Conservation (phyloP, 2,113 vertebrate species). For the Lepisosteus osseus region DNA sequence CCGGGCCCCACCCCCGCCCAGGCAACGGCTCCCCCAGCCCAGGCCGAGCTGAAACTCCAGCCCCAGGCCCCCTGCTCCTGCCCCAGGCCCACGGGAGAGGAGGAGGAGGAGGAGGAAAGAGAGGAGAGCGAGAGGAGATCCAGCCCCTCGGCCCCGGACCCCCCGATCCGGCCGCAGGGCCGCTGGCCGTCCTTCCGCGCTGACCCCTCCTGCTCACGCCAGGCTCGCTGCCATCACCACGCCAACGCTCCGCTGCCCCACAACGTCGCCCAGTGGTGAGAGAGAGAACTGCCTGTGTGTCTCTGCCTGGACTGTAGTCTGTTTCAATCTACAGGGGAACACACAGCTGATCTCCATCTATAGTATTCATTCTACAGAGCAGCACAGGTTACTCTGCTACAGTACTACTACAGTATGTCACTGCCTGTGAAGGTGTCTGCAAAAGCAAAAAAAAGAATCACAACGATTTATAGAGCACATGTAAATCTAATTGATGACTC, state of each 20-base stretch:
- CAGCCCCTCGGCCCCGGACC: not conserved
- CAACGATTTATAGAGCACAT: too few species aligned
- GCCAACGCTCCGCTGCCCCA: not conserved
- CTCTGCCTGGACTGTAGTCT: too few species aligned
- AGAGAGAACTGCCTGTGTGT: not conserved
- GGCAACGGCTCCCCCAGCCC: not conserved
- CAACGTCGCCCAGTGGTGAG: constrained; percentile 28
- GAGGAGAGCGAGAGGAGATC: constrained; percentile 25
- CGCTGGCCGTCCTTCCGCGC: constrained; percentile 60
- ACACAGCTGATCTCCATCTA: too few species aligned
- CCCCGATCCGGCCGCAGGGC: not conserved
- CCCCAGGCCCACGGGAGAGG: not conserved
- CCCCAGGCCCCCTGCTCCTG: not conserved
- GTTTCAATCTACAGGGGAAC: too few species aligned
- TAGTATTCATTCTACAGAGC: too few species aligned
- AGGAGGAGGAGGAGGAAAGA: constrained; percentile 5
- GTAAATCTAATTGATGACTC: too few species aligned
- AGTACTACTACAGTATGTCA: too few species aligned
- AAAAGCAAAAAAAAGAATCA: too few species aligned
- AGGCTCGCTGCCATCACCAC: constrained; percentile 54
- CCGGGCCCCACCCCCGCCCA: not conserved
- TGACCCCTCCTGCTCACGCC: constrained; percentile 50
- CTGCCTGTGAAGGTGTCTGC: too few species aligned
- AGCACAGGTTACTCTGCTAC: too few species aligned
- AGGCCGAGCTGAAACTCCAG: not conserved